phyloP scores from a whole-genome alignment of 92 coral and sea anemone genomes.

The Heteractis magnifica region DNA sequence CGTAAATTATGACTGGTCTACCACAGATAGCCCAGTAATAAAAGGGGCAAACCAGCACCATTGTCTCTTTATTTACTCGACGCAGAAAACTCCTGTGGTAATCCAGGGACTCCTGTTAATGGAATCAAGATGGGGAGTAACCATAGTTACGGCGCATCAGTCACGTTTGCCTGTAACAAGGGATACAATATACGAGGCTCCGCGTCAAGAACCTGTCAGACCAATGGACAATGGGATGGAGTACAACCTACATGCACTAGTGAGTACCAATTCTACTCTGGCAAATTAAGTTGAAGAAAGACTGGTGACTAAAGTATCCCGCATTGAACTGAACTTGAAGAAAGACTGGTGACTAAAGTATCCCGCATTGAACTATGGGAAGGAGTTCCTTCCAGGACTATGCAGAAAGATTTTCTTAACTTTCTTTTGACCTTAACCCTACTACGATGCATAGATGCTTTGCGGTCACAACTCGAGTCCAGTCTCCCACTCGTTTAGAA shows the following conservation, averaged over 20 bases:
- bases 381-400: background rate
- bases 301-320: background rate
- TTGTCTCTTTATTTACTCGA: background rate
- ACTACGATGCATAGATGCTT: too few relatives aligned
- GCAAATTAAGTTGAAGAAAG: background rate
- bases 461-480: too few relatives aligned
- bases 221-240: slow-evolving; percentile 87
- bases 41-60: too few relatives aligned
- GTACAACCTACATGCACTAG: slow-evolving; percentile 88
- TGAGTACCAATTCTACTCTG: slow-evolving; percentile 30
- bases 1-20: too few relatives aligned
- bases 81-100: slow-evolving; percentile 90
- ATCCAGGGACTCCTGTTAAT: slow-evolving; percentile 81
- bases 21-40: too few relatives aligned
- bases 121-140: slow-evolving; percentile 80
- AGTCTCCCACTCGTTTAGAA: too few relatives aligned
- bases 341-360: background rate
- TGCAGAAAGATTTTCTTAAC: background rate
- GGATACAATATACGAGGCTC: slow-evolving; percentile 79
- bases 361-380: background rate
- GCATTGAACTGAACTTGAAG: background rate
- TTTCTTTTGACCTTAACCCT: background rate
- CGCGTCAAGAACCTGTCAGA: slow-evolving; percentile 70
- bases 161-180: slow-evolving; percentile 61
- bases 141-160: slow-evolving; percentile 77